Percentiles rank a stretch among this genome's conserved stretches.
phyloP scores from a whole-genome alignment of 2,888 invertebrate species.

The Sericinus montela region DNA sequence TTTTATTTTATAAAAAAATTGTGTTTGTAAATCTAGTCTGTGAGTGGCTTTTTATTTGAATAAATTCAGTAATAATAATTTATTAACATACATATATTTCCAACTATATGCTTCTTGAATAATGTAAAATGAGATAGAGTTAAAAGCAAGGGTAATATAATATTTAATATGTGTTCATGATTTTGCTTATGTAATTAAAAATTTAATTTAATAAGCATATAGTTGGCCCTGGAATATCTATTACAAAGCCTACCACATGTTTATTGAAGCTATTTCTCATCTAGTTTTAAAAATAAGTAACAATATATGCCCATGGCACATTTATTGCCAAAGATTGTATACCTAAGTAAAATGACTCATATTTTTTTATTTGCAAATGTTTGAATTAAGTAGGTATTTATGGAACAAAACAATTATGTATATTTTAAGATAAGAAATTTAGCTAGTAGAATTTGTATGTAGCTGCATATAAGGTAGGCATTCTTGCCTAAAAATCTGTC shows the following conservation, averaged over 20 bases:
- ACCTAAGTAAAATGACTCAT: constrained; percentile 20
- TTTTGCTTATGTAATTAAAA: too few relatives aligned
- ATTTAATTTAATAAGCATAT: too few relatives aligned
- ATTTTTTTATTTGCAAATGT: constrained; percentile 10
- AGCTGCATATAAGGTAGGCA: neutral
- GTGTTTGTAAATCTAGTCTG: neutral
- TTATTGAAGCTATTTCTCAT: neutral
- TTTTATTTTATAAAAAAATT: neutral
- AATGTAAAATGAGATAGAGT: too few relatives aligned
- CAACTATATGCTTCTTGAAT: too few relatives aligned
- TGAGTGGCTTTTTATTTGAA: neutral
- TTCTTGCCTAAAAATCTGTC: constrained; percentile 2
- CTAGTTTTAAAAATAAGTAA: constrained; percentile 5
- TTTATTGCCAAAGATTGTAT: constrained; percentile 18
- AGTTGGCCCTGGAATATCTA: too few relatives aligned
- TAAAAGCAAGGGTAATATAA: too few relatives aligned
- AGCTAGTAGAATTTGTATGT: constrained; percentile 2
- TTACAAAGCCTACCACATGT: too few relatives aligned
- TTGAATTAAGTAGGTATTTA: constrained; percentile 9
- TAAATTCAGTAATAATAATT: neutral
- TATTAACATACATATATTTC: neutral
- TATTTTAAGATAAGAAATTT: constrained; percentile 2
- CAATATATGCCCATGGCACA: constrained; percentile 6
- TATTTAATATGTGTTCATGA: too few relatives aligned
- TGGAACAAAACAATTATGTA: neutral